A percentile compares a stretch with the other conserved stretches of the same genome.
Conservation (phyloP, 2,888 invertebrate species). For the Hemithea aestivaria region DNA sequence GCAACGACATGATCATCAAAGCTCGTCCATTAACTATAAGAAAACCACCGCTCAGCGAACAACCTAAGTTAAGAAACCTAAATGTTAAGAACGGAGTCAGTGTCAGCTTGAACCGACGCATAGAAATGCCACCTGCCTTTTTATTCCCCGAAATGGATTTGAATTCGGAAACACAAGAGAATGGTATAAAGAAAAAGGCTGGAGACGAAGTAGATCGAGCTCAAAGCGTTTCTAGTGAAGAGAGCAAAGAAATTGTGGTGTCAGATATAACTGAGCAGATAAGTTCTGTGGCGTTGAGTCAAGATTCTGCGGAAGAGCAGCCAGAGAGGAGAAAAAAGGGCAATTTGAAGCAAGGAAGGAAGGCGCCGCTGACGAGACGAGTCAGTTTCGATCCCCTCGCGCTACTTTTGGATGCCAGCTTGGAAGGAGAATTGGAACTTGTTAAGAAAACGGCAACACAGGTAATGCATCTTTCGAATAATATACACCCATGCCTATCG, state of each 20-base stretch:
- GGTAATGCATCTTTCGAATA: too few species aligned
- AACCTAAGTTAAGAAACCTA: slow-evolving; percentile 85
- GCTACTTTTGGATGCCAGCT: slow-evolving; percentile 95
- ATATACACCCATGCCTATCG: too few species aligned
- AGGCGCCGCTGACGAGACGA: slow-evolving; percentile 86
- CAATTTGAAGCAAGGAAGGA: slow-evolving; percentile 86
- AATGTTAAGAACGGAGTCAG: slow-evolving; percentile 80
- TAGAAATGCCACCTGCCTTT: slow-evolving; percentile 91
- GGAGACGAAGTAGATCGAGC: slow-evolving; percentile 67
- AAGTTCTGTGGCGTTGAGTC: slow-evolving; percentile 71
- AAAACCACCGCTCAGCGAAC: slow-evolving; percentile 89
- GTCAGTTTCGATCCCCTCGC: slow-evolving; percentile 99
- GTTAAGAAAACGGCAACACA: slow-evolving; percentile 97
- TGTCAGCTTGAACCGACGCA: slow-evolving; percentile 84
- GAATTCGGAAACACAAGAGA: slow-evolving; percentile 66
- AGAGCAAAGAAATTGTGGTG: slow-evolving; percentile 60
- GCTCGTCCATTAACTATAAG: slow-evolving; percentile 90
- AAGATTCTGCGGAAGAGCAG: slow-evolving; percentile 77
- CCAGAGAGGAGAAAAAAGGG: slow-evolving; percentile 85
- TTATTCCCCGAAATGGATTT: slow-evolving; percentile 87
- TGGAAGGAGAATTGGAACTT: slow-evolving; percentile 98
- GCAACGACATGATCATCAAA: slow-evolving; percentile 81
- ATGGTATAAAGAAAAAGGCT: slow-evolving; percentile 54
- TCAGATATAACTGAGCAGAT: slow-evolving; percentile 73
- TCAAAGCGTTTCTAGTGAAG: slow-evolving; percentile 61